A percentile compares a stretch with the other conserved stretches of the same genome.
Evolutionary conservation across 2,888 invertebrate genomes (phyloP).

Genomic region (Augochlorella aurata): DNA sequence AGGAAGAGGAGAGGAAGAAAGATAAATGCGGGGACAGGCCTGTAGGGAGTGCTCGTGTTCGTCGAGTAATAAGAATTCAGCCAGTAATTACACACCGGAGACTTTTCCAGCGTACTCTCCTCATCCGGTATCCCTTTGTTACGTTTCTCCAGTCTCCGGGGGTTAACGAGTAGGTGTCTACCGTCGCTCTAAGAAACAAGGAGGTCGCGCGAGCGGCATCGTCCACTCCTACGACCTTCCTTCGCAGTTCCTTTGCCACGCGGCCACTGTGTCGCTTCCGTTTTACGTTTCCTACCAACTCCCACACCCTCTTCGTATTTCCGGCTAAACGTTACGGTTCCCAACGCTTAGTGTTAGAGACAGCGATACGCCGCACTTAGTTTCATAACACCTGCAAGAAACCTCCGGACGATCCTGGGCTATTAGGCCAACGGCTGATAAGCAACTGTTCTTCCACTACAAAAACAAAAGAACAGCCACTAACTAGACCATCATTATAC

Average conservation of each 20-base stretch:
- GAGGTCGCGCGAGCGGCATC: conserved; percentile 48
- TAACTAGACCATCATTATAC: no score
- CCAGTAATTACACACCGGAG: conserved; percentile 72
- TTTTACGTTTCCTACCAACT: conserved; percentile 1
- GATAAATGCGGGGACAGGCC: conserved; percentile 61
- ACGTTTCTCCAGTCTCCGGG: conserved; percentile 60
- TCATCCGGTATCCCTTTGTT: conserved; percentile 65
- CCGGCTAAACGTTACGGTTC: background rate
- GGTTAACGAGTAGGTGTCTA: conserved; percentile 69
- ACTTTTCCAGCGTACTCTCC: conserved; percentile 64
- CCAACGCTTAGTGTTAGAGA: no score
- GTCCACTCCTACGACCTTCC: conserved; percentile 36
- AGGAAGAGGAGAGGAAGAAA: conserved; percentile 27
- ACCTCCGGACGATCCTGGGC: no score
- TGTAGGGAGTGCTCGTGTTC: conserved; percentile 59
- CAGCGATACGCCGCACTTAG: no score
- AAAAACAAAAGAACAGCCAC: no score
- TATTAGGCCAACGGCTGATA: no score
- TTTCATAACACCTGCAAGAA: no score
- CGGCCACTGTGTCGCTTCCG: conserved; percentile 15
- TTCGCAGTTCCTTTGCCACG: conserved; percentile 24
- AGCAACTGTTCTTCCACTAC: no score
- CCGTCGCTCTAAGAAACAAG: conserved; percentile 64
- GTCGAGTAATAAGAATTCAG: conserved; percentile 72
- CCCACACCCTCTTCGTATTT: background rate